A percentile compares a stretch with the other conserved stretches of the same genome.
Conservation (phyloP, 2,888 invertebrate genomes). For the Pogonocherus hispidulus region DNA sequence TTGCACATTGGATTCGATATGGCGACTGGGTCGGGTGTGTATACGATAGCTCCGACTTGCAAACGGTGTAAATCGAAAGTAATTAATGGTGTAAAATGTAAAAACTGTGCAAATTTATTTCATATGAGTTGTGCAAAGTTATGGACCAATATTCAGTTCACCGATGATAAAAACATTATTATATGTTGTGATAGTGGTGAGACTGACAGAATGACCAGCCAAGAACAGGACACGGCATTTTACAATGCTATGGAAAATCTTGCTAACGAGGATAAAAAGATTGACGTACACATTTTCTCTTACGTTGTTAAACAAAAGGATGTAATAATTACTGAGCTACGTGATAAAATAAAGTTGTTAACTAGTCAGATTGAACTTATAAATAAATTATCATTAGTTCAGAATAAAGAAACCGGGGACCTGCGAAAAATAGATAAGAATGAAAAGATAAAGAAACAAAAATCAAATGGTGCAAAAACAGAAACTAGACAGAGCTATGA, state of each 20-base stretch:
- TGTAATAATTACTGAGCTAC: no score
- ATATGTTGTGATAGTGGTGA: constrained; percentile 6
- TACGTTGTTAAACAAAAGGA: no score
- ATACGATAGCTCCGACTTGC: constrained; percentile 17
- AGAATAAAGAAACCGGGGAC: not conserved
- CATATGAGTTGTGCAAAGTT: constrained; percentile 26
- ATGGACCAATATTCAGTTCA: no score
- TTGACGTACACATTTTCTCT: no score
- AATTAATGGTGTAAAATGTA: constrained; percentile 2
- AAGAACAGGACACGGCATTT: no score
- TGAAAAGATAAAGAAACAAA: not conserved
- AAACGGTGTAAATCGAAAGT: constrained; percentile 4
- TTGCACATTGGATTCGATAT: no score
- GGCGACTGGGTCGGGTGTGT: not conserved
- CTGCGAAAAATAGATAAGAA: not conserved
- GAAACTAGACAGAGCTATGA: not conserved
- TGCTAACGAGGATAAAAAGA: no score
- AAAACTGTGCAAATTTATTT: constrained; percentile 18
- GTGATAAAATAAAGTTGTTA: constrained; percentile 17
- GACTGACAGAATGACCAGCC: not conserved
- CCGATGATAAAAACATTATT: no score
- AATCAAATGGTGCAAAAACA: constrained; percentile 6
- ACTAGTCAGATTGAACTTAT: constrained; percentile 8
- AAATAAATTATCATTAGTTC: constrained; percentile 3
- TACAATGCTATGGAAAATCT: no score